phyloP scores from a whole-genome alignment of 2,113 vertebrate genomes.

The Odontophorus gujanensis region DNA sequence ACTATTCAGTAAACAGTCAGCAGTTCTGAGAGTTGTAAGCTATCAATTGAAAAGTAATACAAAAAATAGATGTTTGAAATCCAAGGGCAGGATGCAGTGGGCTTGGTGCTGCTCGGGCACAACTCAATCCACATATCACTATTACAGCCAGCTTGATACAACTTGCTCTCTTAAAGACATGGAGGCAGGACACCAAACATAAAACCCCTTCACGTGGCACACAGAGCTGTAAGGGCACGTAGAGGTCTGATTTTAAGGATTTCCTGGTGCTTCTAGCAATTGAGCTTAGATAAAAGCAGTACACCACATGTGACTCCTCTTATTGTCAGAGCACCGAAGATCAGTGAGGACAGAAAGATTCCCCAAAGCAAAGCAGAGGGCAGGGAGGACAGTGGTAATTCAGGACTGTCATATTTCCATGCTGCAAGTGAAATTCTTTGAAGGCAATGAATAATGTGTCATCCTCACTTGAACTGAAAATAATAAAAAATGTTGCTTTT shows the following conservation, averaged over 20 bases:
- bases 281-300: constrained; percentile 10
- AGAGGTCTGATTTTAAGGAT: neutral
- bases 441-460: neutral
- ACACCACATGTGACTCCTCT: neutral
- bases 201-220: neutral
- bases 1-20: neutral
- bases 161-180: neutral
- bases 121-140: neutral
- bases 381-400: neutral
- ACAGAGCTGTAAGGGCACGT: neutral
- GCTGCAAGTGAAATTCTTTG: neutral
- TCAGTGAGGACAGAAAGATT: neutral
- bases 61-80: neutral
- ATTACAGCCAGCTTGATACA: neutral
- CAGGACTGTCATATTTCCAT: neutral
- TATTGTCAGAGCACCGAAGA: neutral
- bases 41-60: neutral
- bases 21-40: neutral
- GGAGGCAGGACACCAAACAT: neutral
- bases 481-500: neutral
- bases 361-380: neutral
- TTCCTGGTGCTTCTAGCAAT: neutral
- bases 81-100: neutral
- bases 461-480: neutral
- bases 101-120: neutral